phyloP scores from a whole-genome alignment of 2,797 vertebrate species.

The Chiroxiphia lanceolata region DNA sequence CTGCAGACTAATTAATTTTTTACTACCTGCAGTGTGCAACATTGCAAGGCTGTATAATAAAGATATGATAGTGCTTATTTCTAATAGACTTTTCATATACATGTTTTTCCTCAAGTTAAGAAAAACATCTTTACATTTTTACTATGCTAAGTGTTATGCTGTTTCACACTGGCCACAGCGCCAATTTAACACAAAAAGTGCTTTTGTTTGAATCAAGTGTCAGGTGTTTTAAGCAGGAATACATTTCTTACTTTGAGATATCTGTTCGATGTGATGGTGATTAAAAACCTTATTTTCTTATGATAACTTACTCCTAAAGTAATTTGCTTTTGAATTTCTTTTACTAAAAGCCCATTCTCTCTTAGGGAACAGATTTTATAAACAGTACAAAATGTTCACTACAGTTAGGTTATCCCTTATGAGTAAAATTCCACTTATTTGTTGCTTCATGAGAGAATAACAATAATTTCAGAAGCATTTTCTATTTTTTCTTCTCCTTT shows the following conservation, averaged over 20 bases:
- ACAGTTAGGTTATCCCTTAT: neutral
- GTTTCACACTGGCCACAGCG: accelerated
- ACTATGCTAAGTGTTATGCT: neutral
- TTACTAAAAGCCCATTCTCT: neutral
- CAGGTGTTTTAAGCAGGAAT: neutral
- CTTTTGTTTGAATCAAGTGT: neutral
- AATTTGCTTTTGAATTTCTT: neutral
- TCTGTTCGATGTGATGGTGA: neutral
- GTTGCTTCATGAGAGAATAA: neutral
- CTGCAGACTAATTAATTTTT: neutral
- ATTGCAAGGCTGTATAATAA: neutral
- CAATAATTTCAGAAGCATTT: neutral
- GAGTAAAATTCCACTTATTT: neutral
- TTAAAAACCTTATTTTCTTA: neutral
- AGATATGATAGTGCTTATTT: neutral
- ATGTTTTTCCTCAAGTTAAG: neutral
- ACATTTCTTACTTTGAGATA: neutral
- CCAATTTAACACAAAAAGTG: neutral
- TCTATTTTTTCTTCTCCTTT: neutral
- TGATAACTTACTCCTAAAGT: neutral
- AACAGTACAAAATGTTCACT: neutral
- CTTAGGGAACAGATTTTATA: neutral
- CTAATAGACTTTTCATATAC: neutral
- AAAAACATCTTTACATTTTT: neutral
- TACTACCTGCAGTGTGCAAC: neutral